Conservation (phyloP, 2,113 vertebrate genomes). For the Acrocephalus kingi region DNA sequence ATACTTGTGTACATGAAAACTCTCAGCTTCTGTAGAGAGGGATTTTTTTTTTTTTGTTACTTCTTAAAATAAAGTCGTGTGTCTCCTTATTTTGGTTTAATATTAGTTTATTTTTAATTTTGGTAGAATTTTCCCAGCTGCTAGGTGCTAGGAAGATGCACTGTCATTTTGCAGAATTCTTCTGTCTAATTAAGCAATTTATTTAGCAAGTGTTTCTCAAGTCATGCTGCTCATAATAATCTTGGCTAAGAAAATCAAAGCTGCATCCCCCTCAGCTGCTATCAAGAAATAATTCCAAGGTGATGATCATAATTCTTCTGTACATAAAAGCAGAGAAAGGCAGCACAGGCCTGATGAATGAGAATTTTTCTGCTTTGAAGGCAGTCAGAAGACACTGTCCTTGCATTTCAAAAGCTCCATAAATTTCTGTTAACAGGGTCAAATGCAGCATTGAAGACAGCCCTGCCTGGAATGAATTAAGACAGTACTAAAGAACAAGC, state of each 20-base stretch:
- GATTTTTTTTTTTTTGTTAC: not conserved
- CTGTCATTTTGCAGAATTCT: not conserved
- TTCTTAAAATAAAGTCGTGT: not conserved
- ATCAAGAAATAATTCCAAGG: conserved; percentile 23
- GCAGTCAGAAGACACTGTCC: not conserved
- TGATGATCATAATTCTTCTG: not conserved
- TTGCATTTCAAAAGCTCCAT: conserved; percentile 22
- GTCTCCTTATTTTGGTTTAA: not conserved
- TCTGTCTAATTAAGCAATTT: not conserved
- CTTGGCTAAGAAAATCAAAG: conserved; percentile 6
- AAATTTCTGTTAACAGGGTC: conserved; percentile 5
- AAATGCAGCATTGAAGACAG: not conserved
- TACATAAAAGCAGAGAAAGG: conserved; percentile 23
- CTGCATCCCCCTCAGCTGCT: not conserved
- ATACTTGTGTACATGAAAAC: not conserved
- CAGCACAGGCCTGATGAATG: not conserved
- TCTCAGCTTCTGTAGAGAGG: not conserved
- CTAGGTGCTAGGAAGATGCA: not conserved
- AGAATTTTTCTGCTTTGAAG: conserved; percentile 24
- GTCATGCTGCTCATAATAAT: not conserved
- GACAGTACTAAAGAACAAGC: not conserved
- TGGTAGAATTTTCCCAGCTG: not conserved
- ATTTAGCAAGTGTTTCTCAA: not conserved
- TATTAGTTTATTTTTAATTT: not conserved
- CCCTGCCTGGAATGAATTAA: not conserved